Percentiles rank a stretch among this genome's conserved stretches.
Evolutionary conservation across 2,888 invertebrate species (phyloP).

Genomic region (Brachypalpus laphriformis): DNA sequence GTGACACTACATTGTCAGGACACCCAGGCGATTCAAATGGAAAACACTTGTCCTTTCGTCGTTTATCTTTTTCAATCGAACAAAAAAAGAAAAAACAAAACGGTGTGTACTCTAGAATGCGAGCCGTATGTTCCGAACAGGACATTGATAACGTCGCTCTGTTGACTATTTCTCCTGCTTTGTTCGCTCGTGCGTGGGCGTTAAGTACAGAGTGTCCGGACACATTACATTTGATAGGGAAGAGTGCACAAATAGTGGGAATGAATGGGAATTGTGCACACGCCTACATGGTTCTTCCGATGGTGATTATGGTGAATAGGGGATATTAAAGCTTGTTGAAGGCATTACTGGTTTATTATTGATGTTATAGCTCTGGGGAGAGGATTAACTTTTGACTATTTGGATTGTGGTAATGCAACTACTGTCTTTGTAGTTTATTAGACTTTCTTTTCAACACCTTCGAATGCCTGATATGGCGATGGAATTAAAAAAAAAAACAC

Average conservation of each 20-base stretch:
- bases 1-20: neutral
- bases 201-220: neutral
- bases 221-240: neutral
- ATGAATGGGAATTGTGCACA: neutral
- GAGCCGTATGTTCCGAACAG: neutral
- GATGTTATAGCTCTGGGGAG: neutral
- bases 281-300: neutral
- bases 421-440: too few relatives aligned
- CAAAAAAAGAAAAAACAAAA: neutral
- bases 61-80: neutral
- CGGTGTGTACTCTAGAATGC: neutral
- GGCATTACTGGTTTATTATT: neutral
- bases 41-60: neutral
- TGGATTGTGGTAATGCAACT: neutral
- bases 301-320: neutral
- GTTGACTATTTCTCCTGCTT: constrained; percentile 1
- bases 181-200: neutral
- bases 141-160: constrained; percentile 1
- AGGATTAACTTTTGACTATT: neutral
- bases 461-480: too few relatives aligned
- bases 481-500: too few relatives aligned
- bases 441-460: too few relatives aligned
- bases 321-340: neutral
- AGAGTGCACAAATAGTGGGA: neutral
- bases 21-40: neutral